Percentiles rank a stretch among this genome's conserved stretches.
These are phyloP conservation scores for Invenusta paracnida DNA, from an alignment of 2,888 invertebrate genomes.

Conservation along the genomic window DNA sequence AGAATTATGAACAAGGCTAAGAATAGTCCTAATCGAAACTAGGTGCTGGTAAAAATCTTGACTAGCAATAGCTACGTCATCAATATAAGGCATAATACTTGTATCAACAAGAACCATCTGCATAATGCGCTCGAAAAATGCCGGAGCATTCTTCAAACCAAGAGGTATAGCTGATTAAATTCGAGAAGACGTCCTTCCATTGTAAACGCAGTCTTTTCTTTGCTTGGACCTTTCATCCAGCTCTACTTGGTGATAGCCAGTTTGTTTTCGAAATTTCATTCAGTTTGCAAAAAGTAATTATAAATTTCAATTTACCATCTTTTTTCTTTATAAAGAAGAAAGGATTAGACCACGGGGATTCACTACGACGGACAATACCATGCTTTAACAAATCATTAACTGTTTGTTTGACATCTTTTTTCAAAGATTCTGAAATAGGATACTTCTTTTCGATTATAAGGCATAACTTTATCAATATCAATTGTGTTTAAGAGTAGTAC, in stretches of 20 bases:
- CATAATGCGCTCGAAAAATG: not conserved
- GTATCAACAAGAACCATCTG: not conserved
- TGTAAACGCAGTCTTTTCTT: not conserved
- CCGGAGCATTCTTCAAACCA: not conserved
- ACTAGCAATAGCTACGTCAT: not conserved
- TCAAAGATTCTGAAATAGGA: not conserved
- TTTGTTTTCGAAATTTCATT: not conserved
- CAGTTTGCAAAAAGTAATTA: not conserved
- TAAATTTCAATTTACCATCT: not conserved
- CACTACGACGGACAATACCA: not conserved
- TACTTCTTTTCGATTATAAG: too few relatives aligned
- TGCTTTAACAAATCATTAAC: not conserved
- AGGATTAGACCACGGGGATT: not conserved
- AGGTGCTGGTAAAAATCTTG: not conserved
- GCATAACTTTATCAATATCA: too few relatives aligned
- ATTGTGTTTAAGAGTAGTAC: not conserved
- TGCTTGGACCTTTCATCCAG: not conserved
- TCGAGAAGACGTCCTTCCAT: not conserved
- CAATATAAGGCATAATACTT: not conserved
- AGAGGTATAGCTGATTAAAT: not conserved
- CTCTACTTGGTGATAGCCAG: not conserved
- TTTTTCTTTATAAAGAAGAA: not conserved
- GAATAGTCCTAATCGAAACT: not conserved
- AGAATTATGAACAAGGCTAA: not conserved
- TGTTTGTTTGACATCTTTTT: not conserved